These are phyloP conservation scores for Eucriotettix oculatus DNA, from an alignment of 2,888 invertebrate genomes.

Conservation along the genomic window DNA sequence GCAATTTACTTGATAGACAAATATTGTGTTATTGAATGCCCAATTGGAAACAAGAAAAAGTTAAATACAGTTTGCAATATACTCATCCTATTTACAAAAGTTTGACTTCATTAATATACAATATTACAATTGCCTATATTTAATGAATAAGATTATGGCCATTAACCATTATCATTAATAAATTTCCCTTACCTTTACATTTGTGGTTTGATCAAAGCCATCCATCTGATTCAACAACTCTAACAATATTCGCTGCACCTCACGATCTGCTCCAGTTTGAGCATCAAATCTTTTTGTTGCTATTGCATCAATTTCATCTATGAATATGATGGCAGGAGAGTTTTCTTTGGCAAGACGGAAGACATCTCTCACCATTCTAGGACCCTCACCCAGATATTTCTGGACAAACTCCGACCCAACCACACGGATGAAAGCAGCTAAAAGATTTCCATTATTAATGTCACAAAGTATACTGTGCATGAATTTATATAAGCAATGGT, in stretches of 20 bases:
- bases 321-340: slow-evolving; percentile 98
- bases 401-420: slow-evolving; percentile 99
- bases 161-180: not conserved
- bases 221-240: slow-evolving; percentile 99
- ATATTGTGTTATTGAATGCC: no score
- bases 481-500: no score
- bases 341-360: slow-evolving; percentile 98
- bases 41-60: no score
- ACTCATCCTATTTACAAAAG: not conserved
- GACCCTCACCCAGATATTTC: slow-evolving; percentile 97
- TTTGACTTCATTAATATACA: not conserved
- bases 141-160: not conserved
- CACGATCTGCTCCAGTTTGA: slow-evolving; percentile 94
- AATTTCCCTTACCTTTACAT: slow-evolving; percentile 63
- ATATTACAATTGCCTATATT: not conserved
- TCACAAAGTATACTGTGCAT: no score
- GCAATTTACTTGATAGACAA: no score
- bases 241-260: slow-evolving; percentile 92
- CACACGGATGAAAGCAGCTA: slow-evolving; percentile 80
- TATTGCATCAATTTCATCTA: slow-evolving; percentile 99
- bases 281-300: slow-evolving; percentile 98
- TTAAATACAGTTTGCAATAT: not conserved
- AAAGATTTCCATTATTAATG: no score
- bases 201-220: slow-evolving; percentile 99
- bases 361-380: slow-evolving; percentile 97